These are phyloP conservation scores for Cyprinus carpio DNA, from an alignment of 2,113 vertebrate genomes.

Conservation along the genomic window DNA sequence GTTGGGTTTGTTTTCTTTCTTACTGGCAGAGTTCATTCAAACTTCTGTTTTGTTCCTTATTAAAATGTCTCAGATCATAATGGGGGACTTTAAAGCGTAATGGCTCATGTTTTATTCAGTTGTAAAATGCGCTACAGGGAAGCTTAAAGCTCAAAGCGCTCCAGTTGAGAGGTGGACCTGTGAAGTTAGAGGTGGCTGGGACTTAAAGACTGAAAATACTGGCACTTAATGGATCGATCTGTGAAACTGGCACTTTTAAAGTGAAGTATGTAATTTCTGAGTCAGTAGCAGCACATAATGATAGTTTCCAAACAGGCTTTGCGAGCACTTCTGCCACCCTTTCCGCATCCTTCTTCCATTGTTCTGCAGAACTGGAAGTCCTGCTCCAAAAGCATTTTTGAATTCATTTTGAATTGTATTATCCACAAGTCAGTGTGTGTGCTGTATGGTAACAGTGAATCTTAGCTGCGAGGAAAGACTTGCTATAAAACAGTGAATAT, in stretches of 20 bases:
- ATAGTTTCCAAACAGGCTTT: neutral
- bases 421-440: neutral
- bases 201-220: neutral
- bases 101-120: slow-evolving; percentile 40
- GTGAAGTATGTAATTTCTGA: neutral
- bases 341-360: neutral
- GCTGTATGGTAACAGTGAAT: slow-evolving; percentile 9
- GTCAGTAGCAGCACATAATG: neutral
- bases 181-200: neutral
- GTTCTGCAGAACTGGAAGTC: neutral
- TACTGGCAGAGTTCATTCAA: slow-evolving; percentile 33
- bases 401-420: neutral
- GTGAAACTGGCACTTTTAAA: neutral
- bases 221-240: slow-evolving; percentile 26
- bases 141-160: slow-evolving; percentile 10
- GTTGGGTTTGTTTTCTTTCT: slow-evolving; percentile 6
- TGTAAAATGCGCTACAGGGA: neutral
- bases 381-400: neutral
- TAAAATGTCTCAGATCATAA: slow-evolving; percentile 30
- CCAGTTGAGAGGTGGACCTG: slow-evolving; percentile 10
- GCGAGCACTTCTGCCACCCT: neutral
- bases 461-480: slow-evolving; percentile 28
- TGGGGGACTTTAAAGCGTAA: slow-evolving; percentile 41
- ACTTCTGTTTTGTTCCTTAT: slow-evolving; percentile 34
- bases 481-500: slow-evolving; percentile 32